phyloP scores from a whole-genome alignment of 2,797 vertebrate species.

The Crypturellus tataupa region DNA sequence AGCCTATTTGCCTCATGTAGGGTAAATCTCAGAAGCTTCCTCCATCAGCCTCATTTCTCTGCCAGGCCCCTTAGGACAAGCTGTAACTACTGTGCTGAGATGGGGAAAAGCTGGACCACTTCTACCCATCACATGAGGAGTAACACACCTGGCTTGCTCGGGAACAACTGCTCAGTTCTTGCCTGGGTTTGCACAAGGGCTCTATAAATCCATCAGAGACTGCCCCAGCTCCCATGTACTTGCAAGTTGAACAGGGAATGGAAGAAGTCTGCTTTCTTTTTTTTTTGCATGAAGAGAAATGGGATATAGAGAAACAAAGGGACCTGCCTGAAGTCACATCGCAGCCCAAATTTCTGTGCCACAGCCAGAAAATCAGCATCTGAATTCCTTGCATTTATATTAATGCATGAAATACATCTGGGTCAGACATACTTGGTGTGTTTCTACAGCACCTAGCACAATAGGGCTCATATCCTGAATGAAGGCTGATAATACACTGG shows the following conservation, averaged over 20 bases:
- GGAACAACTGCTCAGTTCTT: not conserved
- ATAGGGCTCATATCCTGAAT: not conserved
- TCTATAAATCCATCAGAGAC: not conserved
- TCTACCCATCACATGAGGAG: not conserved
- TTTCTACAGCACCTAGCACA: not conserved
- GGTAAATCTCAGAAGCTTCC: not conserved
- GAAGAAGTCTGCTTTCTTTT: not conserved
- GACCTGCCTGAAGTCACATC: not conserved
- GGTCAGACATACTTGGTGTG: not conserved
- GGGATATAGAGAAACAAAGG: accelerated
- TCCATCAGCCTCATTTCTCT: not conserved
- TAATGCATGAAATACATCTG: not conserved
- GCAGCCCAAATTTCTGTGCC: not conserved
- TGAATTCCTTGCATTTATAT: not conserved
- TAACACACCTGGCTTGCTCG: not conserved
- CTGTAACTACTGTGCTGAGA: not conserved
- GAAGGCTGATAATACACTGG: not conserved
- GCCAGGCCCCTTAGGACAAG: not conserved
- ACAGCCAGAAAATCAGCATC: not conserved
- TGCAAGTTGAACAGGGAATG: not conserved
- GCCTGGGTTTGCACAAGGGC: not conserved
- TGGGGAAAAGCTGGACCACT: not conserved
- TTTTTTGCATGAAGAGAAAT: not conserved
- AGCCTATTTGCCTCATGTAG: not conserved
- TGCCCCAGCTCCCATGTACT: not conserved